Percentiles rank a stretch among this genome's conserved stretches.
Evolutionary conservation across 2,888 invertebrate genomes (phyloP).

Genomic region (Tipula confusa): DNA sequence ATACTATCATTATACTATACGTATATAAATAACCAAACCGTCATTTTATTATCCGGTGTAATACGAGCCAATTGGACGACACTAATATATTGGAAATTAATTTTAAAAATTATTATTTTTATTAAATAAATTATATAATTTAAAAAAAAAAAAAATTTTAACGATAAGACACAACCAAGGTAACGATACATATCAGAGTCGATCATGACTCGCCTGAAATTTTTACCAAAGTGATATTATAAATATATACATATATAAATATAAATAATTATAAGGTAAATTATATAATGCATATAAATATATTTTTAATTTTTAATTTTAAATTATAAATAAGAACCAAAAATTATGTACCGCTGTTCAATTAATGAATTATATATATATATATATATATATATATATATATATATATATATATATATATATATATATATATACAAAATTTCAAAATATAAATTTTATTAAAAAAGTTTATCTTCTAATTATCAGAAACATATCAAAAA

Average conservation of each 20-base stretch:
- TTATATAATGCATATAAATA: not conserved
- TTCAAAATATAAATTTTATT: not conserved
- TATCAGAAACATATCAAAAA: conserved; percentile 1
- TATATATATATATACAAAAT: too few species aligned
- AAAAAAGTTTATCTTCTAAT: not conserved
- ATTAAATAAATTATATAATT: not conserved
- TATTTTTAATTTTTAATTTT: not conserved
- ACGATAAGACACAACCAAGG: conserved; percentile 60
- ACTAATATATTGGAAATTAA: not conserved
- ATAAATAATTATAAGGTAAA: conserved; percentile 21
- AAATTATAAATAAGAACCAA: not conserved
- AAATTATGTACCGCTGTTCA: conserved; percentile 28
- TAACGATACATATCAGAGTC: conserved; percentile 70
- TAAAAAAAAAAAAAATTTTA: conserved; percentile 36
- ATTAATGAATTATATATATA: conserved; percentile 21
- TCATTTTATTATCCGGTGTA: not conserved
- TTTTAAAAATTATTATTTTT: conserved; percentile 13
- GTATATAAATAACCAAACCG: not conserved
- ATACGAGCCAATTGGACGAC: not conserved
- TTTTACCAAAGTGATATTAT: conserved; percentile 55
- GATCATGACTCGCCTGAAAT: conserved; percentile 56
- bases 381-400: not conserved
- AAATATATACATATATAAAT: conserved; percentile 33
- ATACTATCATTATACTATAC: not conserved
- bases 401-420: not conserved